Percentiles rank a stretch among this genome's conserved stretches.
phyloP scores from a whole-genome alignment of 2,888 invertebrate species.

The Salticus scenicus region DNA sequence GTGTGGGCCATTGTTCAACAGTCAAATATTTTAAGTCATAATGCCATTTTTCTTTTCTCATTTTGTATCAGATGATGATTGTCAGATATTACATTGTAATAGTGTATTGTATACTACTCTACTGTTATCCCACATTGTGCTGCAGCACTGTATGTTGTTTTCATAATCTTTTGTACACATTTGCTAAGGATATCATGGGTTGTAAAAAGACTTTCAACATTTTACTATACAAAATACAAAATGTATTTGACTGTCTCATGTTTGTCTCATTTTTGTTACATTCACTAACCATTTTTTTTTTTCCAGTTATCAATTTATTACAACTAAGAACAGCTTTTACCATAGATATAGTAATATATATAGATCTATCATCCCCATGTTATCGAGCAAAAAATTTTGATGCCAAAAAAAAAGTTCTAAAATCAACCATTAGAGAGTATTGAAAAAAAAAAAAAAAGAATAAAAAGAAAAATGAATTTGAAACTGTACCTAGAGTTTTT shows the following conservation, averaged over 20 bases:
- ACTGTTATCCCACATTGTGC: constrained; percentile 41
- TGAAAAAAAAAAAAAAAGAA: too few relatives aligned
- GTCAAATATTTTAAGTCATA: constrained; percentile 49
- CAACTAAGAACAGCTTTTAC: too few relatives aligned
- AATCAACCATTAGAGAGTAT: too few relatives aligned
- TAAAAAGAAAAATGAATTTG: too few relatives aligned
- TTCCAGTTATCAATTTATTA: too few relatives aligned
- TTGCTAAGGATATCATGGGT: constrained; percentile 65
- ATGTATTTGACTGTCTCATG: constrained; percentile 59
- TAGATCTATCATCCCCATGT: too few relatives aligned
- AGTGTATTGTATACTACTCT: constrained; percentile 43
- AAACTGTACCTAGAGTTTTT: too few relatives aligned
- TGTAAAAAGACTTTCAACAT: constrained; percentile 43
- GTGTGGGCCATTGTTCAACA: constrained; percentile 13
- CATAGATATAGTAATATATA: too few relatives aligned
- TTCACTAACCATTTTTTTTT: too few relatives aligned
- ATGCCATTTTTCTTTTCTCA: constrained; percentile 31
- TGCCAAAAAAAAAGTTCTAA: too few relatives aligned
- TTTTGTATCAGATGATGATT: constrained; percentile 22
- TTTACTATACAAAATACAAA: constrained; percentile 61
- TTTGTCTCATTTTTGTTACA: neutral
- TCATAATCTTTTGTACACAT: constrained; percentile 63
- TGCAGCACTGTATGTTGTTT: constrained; percentile 44
- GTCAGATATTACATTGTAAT: constrained; percentile 27
- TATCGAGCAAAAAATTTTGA: too few relatives aligned